phyloP scores from a whole-genome alignment of 2,888 invertebrate species.

The Ormyrus pomaceus region DNA sequence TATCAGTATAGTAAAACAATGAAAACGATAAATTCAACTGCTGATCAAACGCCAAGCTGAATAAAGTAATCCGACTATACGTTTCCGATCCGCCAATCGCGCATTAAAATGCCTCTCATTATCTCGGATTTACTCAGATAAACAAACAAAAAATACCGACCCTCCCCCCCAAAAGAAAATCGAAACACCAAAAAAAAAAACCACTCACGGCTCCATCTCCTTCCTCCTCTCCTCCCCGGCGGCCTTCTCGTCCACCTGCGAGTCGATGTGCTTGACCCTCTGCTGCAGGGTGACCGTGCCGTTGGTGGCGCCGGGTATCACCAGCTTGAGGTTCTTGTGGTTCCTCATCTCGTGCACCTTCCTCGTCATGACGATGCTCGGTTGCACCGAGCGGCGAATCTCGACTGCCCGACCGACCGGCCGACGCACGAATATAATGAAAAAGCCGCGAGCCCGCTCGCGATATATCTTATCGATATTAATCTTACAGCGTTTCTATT shows the following conservation, averaged over 20 bases:
- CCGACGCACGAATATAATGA: constrained; percentile 7
- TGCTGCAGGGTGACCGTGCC: constrained; percentile 17
- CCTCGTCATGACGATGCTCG: neutral
- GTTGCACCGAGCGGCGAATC: neutral
- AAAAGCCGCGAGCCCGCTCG: neutral
- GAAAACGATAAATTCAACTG: too few relatives aligned
- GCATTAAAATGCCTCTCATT: too few relatives aligned
- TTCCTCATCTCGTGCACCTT: constrained; percentile 41
- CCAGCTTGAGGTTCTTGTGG: constrained; percentile 51
- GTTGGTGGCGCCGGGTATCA: constrained; percentile 29
- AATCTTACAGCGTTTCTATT: constrained; percentile 23
- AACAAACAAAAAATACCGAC: too few relatives aligned
- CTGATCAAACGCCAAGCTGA: too few relatives aligned
- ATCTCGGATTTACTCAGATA: too few relatives aligned
- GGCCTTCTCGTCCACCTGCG: neutral
- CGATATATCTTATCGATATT: constrained; percentile 32
- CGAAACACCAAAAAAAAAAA: neutral
- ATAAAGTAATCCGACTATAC: too few relatives aligned
- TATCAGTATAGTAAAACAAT: too few relatives aligned
- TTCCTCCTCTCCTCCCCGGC: neutral
- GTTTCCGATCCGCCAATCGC: too few relatives aligned
- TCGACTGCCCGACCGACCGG: neutral
- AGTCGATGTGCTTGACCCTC: constrained; percentile 4
- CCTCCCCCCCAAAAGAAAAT: too few relatives aligned
- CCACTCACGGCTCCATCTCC: constrained; percentile 8